Evolutionary conservation across 2,113 vertebrate genomes (phyloP), one percentile per base, ranked within the genome.

Genomic region (Sardina pilchardus): DNA sequence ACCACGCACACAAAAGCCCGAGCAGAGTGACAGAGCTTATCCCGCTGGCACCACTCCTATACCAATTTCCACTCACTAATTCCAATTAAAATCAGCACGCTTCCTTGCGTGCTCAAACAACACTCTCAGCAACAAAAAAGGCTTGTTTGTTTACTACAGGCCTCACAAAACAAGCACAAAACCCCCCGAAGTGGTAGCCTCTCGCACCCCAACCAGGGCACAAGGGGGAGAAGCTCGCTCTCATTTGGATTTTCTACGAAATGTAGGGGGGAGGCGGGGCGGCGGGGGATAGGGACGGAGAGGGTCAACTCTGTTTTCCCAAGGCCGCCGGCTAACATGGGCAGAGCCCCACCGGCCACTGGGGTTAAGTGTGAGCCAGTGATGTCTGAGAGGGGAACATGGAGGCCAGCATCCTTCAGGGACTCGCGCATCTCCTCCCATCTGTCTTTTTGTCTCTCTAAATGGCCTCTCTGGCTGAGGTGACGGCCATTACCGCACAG

Each of bases 1-100:
- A 75, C 81, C 81, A 16, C 12, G 39, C 30, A 67, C 85, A 83
- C 34, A 83, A 85, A 82, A 78, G n/a, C 47, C 30, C 47, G 80
- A 47, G 81, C 42, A 6, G 82, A 87, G 71, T 30, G 45, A 82
- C 45, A 84, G 83, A n/a, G 82, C 80, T 85, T 50, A 83, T 85
- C 42, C 59, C 84, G 88, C 87, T 90, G n/a, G 87, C 88, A 91
- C 87, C 53, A 86, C 82, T 82, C 86, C 81, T 87, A 84, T 82
- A 89, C 84, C 82, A 86, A 90, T 90, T 90, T 85, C 19, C 89
- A 83, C 83, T 50, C 87, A 85, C 92, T 91, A 93, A 94, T 93
- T 93, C 92, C 89, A 93, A 92, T 94, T 92, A 92, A 93, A 91
- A 92, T 90, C 83, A 87, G 92, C 91, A 87, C 84, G 90, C 90